Conservation (phyloP, 2,888 invertebrate species). For the Drosophila yooni region DNA sequence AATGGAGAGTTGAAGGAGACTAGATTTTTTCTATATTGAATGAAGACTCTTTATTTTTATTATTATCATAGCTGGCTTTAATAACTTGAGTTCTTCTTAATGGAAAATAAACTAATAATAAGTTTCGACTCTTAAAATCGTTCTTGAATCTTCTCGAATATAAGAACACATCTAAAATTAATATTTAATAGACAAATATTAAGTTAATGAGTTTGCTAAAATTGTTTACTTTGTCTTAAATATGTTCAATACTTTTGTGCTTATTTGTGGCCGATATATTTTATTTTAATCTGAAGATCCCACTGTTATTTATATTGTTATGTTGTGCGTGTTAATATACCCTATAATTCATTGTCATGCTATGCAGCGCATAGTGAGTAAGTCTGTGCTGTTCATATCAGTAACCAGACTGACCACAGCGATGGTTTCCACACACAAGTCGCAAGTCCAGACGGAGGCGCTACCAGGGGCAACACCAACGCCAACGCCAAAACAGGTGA, state of each 20-base stretch:
- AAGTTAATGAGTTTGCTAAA: not conserved
- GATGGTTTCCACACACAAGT: slow-evolving; percentile 17
- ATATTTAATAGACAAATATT: not conserved
- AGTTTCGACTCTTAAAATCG: not conserved
- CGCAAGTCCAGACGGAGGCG: slow-evolving; percentile 23
- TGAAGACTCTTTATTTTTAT: not conserved
- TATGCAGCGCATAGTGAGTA: slow-evolving; percentile 17
- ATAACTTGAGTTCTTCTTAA: not conserved
- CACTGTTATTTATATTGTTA: not conserved
- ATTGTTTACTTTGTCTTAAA: not conserved
- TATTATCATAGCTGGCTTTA: not conserved
- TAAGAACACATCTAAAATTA: not conserved
- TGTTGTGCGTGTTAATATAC: not conserved
- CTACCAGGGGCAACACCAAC: slow-evolving; percentile 33
- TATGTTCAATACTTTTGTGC: not conserved
- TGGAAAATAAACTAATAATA: not conserved
- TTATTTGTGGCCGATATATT: not conserved
- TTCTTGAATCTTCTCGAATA: not conserved
- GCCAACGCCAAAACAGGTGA: slow-evolving; percentile 53
- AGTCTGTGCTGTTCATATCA: slow-evolving; percentile 21
- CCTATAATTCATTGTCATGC: not conserved
- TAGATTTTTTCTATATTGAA: not conserved
- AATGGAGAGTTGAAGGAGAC: not conserved
- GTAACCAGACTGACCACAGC: slow-evolving; percentile 27
- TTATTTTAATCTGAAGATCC: not conserved